phyloP scores from a whole-genome alignment of 2,113 vertebrate genomes.

The Corythornis vintsioides region DNA sequence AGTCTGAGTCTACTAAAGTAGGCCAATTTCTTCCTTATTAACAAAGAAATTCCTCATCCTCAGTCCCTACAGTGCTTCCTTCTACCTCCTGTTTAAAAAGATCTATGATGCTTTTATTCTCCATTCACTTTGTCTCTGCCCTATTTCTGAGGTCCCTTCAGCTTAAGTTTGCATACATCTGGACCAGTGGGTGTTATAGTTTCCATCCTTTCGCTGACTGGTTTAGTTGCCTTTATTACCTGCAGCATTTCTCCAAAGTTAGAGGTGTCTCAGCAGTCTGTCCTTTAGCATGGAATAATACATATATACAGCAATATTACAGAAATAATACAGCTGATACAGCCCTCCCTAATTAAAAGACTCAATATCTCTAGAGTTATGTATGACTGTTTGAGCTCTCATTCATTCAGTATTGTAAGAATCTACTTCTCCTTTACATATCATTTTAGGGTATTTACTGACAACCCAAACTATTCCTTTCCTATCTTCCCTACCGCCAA shows the following conservation, averaged over 20 bases:
- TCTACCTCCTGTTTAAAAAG: not conserved
- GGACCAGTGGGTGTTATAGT: not conserved
- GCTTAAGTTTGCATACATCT: slow-evolving; percentile 6
- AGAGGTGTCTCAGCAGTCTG: not conserved
- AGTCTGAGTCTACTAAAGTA: not conserved
- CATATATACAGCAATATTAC: not conserved
- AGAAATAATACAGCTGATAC: not conserved
- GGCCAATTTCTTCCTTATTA: slow-evolving; percentile 4
- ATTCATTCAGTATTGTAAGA: not conserved
- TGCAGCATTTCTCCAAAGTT: not conserved
- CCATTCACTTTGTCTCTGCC: not conserved
- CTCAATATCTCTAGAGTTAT: not conserved
- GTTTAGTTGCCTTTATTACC: not conserved
- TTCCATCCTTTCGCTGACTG: slow-evolving; percentile 13
- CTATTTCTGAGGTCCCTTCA: slow-evolving; percentile 31
- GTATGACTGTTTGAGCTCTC: not conserved
- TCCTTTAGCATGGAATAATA: not conserved
- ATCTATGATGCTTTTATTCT: not conserved
- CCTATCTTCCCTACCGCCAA: not conserved
- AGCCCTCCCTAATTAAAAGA: not conserved
- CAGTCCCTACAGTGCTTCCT: not conserved
- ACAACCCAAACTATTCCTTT: not conserved
- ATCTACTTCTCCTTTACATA: not conserved
- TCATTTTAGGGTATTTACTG: not conserved
- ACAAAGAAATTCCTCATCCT: not conserved